phyloP scores from a whole-genome alignment of 2,888 invertebrate genomes.

The Lottia scabra region DNA sequence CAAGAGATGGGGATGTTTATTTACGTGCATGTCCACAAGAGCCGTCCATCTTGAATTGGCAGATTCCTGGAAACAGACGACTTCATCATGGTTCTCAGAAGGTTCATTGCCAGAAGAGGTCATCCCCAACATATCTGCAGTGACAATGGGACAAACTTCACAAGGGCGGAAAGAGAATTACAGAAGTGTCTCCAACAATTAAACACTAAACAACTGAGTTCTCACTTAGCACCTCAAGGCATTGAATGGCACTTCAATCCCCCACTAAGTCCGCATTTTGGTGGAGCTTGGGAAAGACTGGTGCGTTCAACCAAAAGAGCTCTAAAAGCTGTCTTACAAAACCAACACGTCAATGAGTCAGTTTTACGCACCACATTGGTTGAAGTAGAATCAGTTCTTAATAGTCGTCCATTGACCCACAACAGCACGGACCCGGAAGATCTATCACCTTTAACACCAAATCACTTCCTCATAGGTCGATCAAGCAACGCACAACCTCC shows the following conservation, averaged over 20 bases:
- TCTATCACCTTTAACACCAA: conserved; percentile 18
- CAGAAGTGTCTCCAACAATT: conserved; percentile 17
- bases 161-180: conserved; percentile 30
- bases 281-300: conserved; percentile 63
- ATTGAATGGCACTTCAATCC: conserved; percentile 63
- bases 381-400: conserved; percentile 21
- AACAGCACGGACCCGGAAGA: conserved; percentile 17
- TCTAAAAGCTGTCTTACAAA: conserved; percentile 5
- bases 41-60: conserved; percentile 20
- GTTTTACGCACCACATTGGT: conserved; percentile 7
- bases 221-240: conserved; percentile 23
- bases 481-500: background rate
- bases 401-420: conserved; percentile 23
- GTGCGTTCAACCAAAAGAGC: conserved; percentile 57
- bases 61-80: conserved; percentile 14
- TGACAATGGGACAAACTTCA: conserved; percentile 38
- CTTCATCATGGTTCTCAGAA: conserved; percentile 7
- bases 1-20: conserved; percentile 19
- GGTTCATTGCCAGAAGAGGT: conserved; percentile 20
- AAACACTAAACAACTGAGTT: conserved; percentile 7
- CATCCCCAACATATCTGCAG: conserved; percentile 20
- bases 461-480: conserved; percentile 16
- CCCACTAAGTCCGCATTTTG: conserved; percentile 58
- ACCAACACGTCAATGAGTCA: conserved; percentile 1
- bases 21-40: conserved; percentile 14